Conservation (phyloP, 2,113 vertebrate species). For the Oryzias celebensis region DNA sequence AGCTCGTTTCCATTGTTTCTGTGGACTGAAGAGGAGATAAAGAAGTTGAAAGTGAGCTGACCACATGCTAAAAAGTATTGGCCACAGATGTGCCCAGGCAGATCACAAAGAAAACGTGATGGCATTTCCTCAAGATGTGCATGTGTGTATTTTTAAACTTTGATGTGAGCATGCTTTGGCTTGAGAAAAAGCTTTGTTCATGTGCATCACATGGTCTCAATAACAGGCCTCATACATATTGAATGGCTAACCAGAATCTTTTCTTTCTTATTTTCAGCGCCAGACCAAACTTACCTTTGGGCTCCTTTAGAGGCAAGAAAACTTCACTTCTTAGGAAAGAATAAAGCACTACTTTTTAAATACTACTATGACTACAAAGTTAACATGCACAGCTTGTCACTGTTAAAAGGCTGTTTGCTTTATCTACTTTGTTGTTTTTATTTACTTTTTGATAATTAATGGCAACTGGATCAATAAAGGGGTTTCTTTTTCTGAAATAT, state of each 20-base stretch:
- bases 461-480: conserved; percentile 15
- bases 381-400: conserved; percentile 23
- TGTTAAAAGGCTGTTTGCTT: not conserved
- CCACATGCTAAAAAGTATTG: conserved; percentile 86
- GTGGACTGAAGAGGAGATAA: conserved; percentile 56
- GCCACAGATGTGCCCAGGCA: conserved; percentile 86
- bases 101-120: conserved; percentile 80
- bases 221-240: conserved; percentile 80
- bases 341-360: not conserved
- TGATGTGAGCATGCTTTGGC: conserved; percentile 87
- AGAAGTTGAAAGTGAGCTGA: conserved; percentile 73
- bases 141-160: conserved; percentile 82
- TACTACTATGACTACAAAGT: conserved; percentile 21
- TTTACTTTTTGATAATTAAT: conserved; percentile 34
- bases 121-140: conserved; percentile 87
- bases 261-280: conserved; percentile 13
- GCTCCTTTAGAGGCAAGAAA: conserved; percentile 27
- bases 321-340: conserved; percentile 29
- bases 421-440: conserved; percentile 26
- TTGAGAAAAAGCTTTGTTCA: conserved; percentile 88
- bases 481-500: conserved; percentile 20
- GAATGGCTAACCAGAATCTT: conserved; percentile 60
- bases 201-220: conserved; percentile 85
- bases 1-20: conserved; percentile 46
- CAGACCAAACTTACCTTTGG: conserved; percentile 38